phyloP scores from a whole-genome alignment of 1,140 invertebrate genomes.

The Dendroctonus ponderosae region DNA sequence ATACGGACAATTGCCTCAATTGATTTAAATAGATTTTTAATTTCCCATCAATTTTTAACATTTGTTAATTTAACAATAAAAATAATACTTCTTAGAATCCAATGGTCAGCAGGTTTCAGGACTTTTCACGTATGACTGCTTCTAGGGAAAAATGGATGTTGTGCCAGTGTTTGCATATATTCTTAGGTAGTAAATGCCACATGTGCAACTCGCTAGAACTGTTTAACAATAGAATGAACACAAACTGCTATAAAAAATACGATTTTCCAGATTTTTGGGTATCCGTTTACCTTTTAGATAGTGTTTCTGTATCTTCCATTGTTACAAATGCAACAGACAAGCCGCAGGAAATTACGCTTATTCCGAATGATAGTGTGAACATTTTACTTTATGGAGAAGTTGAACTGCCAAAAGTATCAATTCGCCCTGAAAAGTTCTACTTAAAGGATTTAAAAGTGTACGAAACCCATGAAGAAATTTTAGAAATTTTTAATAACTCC shows the following conservation, averaged over 20 bases:
- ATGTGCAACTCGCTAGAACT: no score
- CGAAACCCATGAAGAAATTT: constrained; percentile 16
- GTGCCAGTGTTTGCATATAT: no score
- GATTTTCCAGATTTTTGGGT: background rate
- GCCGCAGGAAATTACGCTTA: constrained; percentile 1
- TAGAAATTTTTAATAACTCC: constrained; percentile 38
- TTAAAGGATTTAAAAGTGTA: constrained; percentile 30
- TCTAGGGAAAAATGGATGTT: no score
- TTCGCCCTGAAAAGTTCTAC: constrained; percentile 32
- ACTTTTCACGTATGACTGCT: no score
- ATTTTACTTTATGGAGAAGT: constrained; percentile 39
- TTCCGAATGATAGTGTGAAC: constrained; percentile 5
- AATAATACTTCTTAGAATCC: no score
- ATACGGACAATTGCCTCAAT: no score
- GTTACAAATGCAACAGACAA: background rate
- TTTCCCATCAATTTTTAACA: no score
- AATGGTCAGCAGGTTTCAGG: no score
- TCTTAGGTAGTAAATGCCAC: no score
- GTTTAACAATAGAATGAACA: no score
- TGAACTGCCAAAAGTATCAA: constrained; percentile 33
- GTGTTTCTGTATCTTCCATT: background rate
- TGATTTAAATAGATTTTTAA: no score
- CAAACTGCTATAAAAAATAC: background rate
- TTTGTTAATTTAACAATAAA: no score
- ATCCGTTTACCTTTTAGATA: background rate